Conservation (phyloP, 64 coral and sea anemone species). For the Pocillopora verrucosa region DNA sequence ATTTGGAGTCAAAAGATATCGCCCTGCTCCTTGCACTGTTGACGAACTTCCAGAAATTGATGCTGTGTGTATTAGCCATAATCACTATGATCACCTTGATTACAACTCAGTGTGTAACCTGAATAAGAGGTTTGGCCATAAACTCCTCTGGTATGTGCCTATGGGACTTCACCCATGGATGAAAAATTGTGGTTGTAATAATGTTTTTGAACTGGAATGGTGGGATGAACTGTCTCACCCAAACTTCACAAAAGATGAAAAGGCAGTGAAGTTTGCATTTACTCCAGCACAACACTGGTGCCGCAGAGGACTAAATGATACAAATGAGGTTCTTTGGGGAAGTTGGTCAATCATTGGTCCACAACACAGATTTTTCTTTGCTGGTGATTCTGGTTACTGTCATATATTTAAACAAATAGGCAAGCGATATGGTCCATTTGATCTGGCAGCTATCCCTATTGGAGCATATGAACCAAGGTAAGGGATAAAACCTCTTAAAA, state of each 20-base stretch:
- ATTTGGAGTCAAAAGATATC: conserved; percentile 43
- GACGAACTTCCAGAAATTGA: conserved; percentile 58
- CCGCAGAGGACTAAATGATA: conserved; percentile 39
- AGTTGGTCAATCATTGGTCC: conserved; percentile 64
- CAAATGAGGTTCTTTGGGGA: conserved; percentile 53
- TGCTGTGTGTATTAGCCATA: conserved; percentile 59
- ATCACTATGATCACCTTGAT: conserved; percentile 70
- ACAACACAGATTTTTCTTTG: conserved; percentile 60
- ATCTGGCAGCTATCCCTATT: conserved; percentile 92
- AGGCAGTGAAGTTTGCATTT: conserved; percentile 42
- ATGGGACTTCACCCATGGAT: conserved; percentile 56
- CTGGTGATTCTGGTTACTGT: conserved; percentile 61
- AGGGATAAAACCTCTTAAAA: too few relatives aligned
- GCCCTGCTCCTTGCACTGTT: conserved; percentile 43
- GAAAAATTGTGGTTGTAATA: conserved; percentile 55
- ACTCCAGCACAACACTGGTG: conserved; percentile 72
- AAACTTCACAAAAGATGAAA: conserved; percentile 12
- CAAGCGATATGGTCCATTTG: conserved; percentile 86
- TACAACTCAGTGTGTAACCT: conserved; percentile 32
- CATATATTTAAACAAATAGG: conserved; percentile 61
- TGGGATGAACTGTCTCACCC: conserved; percentile 32
- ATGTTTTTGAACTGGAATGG: conserved; percentile 58
- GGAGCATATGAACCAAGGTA: conserved; percentile 92
- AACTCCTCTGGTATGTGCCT: conserved; percentile 58
- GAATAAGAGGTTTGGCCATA: conserved; percentile 44